phyloP scores from a whole-genome alignment of 2,888 invertebrate genomes.

The Steinernema hermaphroditum region DNA sequence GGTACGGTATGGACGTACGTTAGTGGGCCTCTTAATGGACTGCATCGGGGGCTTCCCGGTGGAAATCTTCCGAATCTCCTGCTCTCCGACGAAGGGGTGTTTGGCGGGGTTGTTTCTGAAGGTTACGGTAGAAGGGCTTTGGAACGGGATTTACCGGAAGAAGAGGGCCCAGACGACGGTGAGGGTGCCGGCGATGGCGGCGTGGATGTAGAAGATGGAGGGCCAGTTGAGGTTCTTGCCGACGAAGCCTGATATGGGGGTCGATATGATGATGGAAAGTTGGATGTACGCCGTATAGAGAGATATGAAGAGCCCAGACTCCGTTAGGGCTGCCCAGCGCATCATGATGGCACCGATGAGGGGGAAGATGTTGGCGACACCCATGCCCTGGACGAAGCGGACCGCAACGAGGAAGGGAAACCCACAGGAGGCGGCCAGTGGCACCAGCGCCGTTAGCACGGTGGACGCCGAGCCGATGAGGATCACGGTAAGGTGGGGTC shows the following conservation, averaged over 20 bases:
- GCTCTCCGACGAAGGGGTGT: conserved; percentile 54
- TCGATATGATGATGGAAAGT: conserved; percentile 56
- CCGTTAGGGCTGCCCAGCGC: conserved; percentile 48
- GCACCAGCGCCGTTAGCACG: conserved; percentile 18
- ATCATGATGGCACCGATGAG: conserved; percentile 49
- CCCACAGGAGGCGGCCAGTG: conserved; percentile 18
- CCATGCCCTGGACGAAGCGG: conserved; percentile 49
- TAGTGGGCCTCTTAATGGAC: neutral
- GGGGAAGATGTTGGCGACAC: conserved; percentile 56
- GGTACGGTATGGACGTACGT: neutral
- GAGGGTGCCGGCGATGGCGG: conserved; percentile 48
- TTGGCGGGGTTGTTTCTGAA: conserved; percentile 18
- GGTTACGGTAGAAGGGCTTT: conserved; percentile 41
- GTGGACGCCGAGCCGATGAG: conserved; percentile 20
- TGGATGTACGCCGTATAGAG: conserved; percentile 57
- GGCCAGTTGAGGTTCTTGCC: conserved; percentile 47
- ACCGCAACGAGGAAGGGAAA: conserved; percentile 20
- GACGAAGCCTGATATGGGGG: conserved; percentile 47
- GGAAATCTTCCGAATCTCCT: conserved; percentile 53
- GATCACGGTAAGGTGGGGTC: conserved; percentile 30
- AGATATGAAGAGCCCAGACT: conserved; percentile 32
- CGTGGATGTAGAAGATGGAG: conserved; percentile 55
- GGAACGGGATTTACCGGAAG: conserved; percentile 36
- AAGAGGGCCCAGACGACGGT: conserved; percentile 44
- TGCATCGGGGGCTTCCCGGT: conserved; percentile 44